A percentile compares a stretch with the other conserved stretches of the same genome.
Evolutionary conservation across 2,888 invertebrate genomes (phyloP).

Genomic region (Aethes cnicana): DNA sequence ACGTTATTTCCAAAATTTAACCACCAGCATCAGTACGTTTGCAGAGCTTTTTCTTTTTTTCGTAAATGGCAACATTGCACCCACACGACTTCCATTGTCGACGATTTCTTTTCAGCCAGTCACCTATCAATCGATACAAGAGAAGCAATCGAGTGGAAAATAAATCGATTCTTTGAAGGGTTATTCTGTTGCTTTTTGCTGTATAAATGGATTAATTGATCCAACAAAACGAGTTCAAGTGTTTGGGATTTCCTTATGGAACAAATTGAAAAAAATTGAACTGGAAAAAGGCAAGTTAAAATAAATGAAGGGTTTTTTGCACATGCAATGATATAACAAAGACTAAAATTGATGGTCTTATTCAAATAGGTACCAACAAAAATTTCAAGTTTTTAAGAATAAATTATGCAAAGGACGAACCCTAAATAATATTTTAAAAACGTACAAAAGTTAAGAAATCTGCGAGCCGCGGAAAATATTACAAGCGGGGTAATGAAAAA

Average conservation of each 20-base stretch:
- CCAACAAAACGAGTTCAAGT: slow-evolving; percentile 18
- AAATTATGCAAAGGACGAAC: neutral
- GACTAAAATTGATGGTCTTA: too few species aligned
- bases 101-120: slow-evolving; percentile 25
- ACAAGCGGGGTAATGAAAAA: slow-evolving; percentile 41
- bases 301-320: neutral
- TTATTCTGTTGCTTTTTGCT: slow-evolving; percentile 30
- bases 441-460: slow-evolving; percentile 13
- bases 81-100: slow-evolving; percentile 17
- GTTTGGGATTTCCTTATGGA: slow-evolving; percentile 5
- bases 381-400: too few species aligned
- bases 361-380: too few species aligned
- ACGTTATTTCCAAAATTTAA: neutral
- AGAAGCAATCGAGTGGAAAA: slow-evolving; percentile 45
- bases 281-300: neutral
- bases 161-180: slow-evolving; percentile 45
- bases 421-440: slow-evolving; percentile 9
- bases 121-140: slow-evolving; percentile 41
- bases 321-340: neutral
- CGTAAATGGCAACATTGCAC: slow-evolving; percentile 15
- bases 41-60: neutral
- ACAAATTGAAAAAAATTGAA: neutral
- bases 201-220: slow-evolving; percentile 25
- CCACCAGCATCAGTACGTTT: neutral
- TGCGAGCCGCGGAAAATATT: slow-evolving; percentile 25